Conservation (phyloP, 2,888 invertebrate species). For the Nomada fabriciana region DNA sequence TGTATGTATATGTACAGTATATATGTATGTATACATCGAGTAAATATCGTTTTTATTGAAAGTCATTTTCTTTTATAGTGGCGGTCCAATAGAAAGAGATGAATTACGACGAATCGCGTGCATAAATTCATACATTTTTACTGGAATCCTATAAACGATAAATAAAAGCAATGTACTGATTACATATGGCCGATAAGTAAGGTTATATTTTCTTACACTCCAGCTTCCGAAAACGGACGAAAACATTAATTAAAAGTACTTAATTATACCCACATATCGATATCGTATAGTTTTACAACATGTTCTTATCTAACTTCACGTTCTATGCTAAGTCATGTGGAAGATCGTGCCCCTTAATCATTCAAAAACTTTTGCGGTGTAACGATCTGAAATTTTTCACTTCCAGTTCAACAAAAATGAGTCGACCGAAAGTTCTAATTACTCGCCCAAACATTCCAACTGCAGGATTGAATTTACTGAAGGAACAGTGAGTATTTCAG, state of each 20-base stretch:
- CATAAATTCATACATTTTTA: background rate
- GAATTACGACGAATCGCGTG: background rate
- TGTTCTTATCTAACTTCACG: conserved; percentile 13
- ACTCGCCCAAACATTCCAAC: conserved; percentile 89
- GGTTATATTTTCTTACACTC: conserved; percentile 18
- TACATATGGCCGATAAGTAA: conserved; percentile 7
- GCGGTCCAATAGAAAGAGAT: background rate
- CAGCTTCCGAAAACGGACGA: background rate
- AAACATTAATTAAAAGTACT: background rate
- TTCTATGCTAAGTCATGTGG: conserved; percentile 5
- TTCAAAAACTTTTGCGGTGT: background rate
- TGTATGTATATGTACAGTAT: too few species aligned
- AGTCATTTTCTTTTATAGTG: background rate
- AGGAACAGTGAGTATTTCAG: conserved; percentile 86
- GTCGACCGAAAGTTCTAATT: conserved; percentile 88
- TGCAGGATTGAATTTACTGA: conserved; percentile 88
- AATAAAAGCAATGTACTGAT: background rate
- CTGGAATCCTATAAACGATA: background rate
- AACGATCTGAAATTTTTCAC: conserved; percentile 26
- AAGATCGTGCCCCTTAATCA: conserved; percentile 1
- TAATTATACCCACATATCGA: background rate
- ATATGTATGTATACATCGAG: too few species aligned
- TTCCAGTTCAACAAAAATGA: conserved; percentile 65
- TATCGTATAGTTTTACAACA: background rate
- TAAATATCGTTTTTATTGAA: background rate